Conservation (phyloP, 2,113 vertebrate genomes). For the Gavialis gangeticus region DNA sequence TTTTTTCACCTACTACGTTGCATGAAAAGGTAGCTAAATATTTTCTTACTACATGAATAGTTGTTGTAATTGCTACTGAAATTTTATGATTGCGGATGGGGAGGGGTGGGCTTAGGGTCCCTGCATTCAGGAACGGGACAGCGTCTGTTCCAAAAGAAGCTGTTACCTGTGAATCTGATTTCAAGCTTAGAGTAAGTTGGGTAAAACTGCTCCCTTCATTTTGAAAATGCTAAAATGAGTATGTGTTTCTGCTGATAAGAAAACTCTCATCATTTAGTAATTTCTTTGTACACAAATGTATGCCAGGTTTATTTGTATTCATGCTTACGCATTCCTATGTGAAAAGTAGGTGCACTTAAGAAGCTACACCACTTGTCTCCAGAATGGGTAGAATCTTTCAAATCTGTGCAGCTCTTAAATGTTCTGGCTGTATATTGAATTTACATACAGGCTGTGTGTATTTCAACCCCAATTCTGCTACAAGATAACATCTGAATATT, state of each 20-base stretch:
- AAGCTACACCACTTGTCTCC: not conserved
- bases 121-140: not conserved
- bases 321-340: not conserved
- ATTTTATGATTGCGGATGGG: not conserved
- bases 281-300: rapidly evolving
- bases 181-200: not conserved
- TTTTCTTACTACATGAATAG: not conserved
- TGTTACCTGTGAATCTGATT: not conserved
- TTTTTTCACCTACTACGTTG: not conserved
- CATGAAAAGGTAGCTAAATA: not conserved
- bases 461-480: not conserved
- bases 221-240: not conserved
- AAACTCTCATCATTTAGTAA: not conserved
- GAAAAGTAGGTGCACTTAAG: not conserved
- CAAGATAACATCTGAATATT: not conserved
- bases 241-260: not conserved
- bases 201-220: not conserved
- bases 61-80: not conserved
- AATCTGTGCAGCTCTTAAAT: not conserved
- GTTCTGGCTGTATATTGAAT: not conserved
- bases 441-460: not conserved
- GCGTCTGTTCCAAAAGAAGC: rapidly evolving
- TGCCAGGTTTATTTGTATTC: not conserved
- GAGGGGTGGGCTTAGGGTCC: not conserved
- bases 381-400: not conserved